Conservation (phyloP, 2,113 vertebrate species). For the Patagioenas fasciata region DNA sequence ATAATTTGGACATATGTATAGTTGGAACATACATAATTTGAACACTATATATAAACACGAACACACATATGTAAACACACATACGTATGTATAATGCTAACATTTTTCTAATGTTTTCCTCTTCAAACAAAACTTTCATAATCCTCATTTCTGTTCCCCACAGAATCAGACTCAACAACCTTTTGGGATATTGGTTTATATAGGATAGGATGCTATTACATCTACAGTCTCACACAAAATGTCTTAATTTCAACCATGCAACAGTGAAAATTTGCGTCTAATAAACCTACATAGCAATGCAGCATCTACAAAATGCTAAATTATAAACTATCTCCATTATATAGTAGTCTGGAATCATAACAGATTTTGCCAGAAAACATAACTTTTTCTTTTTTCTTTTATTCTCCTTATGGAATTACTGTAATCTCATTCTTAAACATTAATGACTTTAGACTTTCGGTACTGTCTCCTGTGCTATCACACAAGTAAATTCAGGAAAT, state of each 20-base stretch:
- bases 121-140: neutral
- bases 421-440: neutral
- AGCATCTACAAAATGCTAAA: neutral
- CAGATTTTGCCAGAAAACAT: neutral
- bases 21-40: neutral
- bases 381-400: neutral
- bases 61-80: neutral
- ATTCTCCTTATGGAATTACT: neutral
- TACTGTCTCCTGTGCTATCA: neutral
- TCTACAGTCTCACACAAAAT: neutral
- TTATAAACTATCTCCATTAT: neutral
- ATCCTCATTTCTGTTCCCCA: neutral
- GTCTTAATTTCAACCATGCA: neutral
- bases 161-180: neutral
- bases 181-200: neutral
- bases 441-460: neutral
- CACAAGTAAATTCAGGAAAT: neutral
- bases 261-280: neutral
- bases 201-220: neutral
- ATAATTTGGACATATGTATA: neutral
- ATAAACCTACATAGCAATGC: neutral
- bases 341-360: neutral
- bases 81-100: neutral
- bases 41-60: neutral
- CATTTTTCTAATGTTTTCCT: neutral